A percentile compares a stretch with the other conserved stretches of the same genome.
phyloP scores from a whole-genome alignment of 2,797 vertebrate genomes.

The Eptatretus atami region DNA sequence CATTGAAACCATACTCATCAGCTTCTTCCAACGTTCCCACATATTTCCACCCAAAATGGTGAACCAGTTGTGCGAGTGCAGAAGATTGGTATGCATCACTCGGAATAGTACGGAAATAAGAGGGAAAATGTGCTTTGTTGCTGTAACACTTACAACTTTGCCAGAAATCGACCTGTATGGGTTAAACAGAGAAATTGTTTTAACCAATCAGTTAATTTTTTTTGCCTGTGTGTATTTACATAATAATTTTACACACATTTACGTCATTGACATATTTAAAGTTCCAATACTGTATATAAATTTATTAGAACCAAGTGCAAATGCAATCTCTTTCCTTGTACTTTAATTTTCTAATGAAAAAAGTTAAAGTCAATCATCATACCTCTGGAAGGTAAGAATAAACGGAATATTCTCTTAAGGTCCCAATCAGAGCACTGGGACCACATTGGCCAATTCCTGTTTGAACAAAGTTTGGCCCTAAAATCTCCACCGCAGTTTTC shows the following conservation, averaged over 20 bases:
- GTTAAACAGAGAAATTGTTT: neutral
- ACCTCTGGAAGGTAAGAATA: no score
- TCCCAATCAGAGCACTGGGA: no score
- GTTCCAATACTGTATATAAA: neutral
- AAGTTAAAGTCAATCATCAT: no score
- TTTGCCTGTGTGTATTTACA: neutral
- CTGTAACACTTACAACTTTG: slow-evolving; percentile 15
- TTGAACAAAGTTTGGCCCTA: no score
- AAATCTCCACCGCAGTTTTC: no score
- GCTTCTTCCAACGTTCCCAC: slow-evolving; percentile 15
- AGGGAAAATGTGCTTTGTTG: slow-evolving; percentile 12
- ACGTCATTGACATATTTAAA: neutral
- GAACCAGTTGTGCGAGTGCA: slow-evolving; percentile 15
- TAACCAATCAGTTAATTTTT: neutral
- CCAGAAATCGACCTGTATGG: slow-evolving; percentile 15
- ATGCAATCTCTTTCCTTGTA: no score
- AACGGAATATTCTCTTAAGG: no score
- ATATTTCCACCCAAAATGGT: slow-evolving; percentile 16
- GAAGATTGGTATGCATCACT: slow-evolving; percentile 15
- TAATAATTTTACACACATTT: neutral
- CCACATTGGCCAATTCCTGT: no score
- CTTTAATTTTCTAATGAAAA: no score
- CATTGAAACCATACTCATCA: slow-evolving; percentile 4
- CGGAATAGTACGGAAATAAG: slow-evolving; percentile 10
- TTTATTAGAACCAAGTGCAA: no score